A percentile compares a stretch with the other conserved stretches of the same genome.
phyloP scores from a whole-genome alignment of 2,888 invertebrate genomes.

The Apotomis betuletana region DNA sequence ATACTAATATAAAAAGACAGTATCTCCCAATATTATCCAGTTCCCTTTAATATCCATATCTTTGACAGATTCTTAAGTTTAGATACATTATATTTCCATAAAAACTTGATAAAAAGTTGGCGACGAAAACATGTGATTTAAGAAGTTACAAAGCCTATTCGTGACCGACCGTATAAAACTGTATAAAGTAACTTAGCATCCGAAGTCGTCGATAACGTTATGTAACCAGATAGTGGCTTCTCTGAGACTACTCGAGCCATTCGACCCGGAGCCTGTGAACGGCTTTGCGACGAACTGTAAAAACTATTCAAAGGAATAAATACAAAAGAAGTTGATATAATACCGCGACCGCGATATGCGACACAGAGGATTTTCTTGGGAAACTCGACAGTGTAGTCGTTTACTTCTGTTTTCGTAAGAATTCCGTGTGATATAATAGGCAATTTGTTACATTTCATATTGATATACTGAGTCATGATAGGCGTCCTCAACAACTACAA shows the following conservation, averaged over 20 bases:
- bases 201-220: constrained; percentile 28
- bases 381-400: too few species aligned
- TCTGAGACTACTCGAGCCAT: constrained; percentile 18
- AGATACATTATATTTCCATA: background rate
- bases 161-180: constrained; percentile 9
- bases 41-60: too few species aligned
- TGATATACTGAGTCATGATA: too few species aligned
- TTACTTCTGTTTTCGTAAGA: too few species aligned
- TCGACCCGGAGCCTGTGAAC: constrained; percentile 23
- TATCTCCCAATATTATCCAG: too few species aligned
- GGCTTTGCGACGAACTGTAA: constrained; percentile 28
- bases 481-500: too few species aligned
- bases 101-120: constrained; percentile 7
- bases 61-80: too few species aligned
- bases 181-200: constrained; percentile 21
- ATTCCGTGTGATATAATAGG: too few species aligned
- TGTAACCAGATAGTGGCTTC: constrained; percentile 27
- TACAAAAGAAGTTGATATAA: constrained; percentile 34
- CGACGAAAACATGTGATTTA: constrained; percentile 21
- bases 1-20: too few species aligned
- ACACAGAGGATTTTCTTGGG: constrained; percentile 2
- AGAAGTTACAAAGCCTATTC: constrained; percentile 25
- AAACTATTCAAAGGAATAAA: constrained; percentile 27
- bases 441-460: too few species aligned
- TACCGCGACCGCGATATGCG: constrained; percentile 10